phyloP scores from a whole-genome alignment of 2,888 invertebrate species.

The Amphipyra tragopoginis region DNA sequence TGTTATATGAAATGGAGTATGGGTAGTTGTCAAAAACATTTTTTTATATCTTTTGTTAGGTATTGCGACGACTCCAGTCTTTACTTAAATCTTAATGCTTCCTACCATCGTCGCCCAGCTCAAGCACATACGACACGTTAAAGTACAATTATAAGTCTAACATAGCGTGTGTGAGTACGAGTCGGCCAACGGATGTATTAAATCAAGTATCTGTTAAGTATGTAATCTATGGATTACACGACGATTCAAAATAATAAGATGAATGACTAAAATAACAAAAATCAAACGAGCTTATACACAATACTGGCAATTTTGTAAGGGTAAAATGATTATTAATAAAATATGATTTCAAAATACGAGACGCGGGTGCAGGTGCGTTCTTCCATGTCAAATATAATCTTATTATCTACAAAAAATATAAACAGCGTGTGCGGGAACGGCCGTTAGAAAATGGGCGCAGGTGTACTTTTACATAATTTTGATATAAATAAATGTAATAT shows the following conservation, averaged over 20 bases:
- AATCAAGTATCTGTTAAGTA: not conserved
- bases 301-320: not conserved
- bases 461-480: constrained; percentile 52
- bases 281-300: not conserved
- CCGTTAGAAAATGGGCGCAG: constrained; percentile 73
- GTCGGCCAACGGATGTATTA: too few relatives aligned
- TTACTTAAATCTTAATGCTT: too few relatives aligned
- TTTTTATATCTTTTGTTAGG: too few relatives aligned
- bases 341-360: constrained; percentile 5
- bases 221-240: not conserved
- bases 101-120: too few relatives aligned
- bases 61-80: too few relatives aligned
- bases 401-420: not conserved
- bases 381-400: constrained; percentile 37
- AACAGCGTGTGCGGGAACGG: constrained; percentile 65
- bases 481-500: constrained; percentile 9
- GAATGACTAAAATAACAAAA: not conserved
- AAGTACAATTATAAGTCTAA: too few relatives aligned
- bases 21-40: too few relatives aligned
- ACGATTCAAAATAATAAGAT: not conserved
- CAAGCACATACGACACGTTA: too few relatives aligned
- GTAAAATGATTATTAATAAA: not conserved
- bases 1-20: too few relatives aligned
- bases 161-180: too few relatives aligned
- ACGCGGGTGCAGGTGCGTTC: constrained; percentile 75